These are phyloP conservation scores for Malurus splendens DNA, from an alignment of 2,797 vertebrate species.

Conservation along the genomic window DNA sequence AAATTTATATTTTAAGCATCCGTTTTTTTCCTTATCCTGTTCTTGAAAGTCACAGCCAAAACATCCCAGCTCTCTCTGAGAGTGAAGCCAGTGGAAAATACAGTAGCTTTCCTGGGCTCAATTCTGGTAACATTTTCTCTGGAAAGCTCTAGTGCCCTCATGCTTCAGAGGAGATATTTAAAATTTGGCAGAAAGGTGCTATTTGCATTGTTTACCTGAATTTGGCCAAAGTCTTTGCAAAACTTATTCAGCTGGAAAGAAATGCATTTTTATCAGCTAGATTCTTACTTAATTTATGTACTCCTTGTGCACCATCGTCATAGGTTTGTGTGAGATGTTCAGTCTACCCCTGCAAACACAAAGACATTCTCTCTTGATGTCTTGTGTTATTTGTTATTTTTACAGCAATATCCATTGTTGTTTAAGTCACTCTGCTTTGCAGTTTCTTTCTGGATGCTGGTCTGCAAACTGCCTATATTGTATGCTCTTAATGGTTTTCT, in stretches of 20 bases:
- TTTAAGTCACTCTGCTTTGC: not conserved
- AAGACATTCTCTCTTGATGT: not conserved
- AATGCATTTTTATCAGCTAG: not conserved
- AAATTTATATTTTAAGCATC: not conserved
- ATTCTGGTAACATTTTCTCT: constrained; percentile 15
- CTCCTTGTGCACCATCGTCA: not conserved
- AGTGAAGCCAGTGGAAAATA: constrained; percentile 1
- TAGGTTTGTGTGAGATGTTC: not conserved
- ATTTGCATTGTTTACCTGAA: not conserved
- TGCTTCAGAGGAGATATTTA: constrained; percentile 1
- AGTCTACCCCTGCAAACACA: not conserved
- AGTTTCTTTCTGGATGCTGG: not conserved
- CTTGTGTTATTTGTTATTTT: not conserved
- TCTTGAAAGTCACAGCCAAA: not conserved
- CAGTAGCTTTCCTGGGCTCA: constrained; percentile 19
- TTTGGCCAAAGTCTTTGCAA: not conserved
- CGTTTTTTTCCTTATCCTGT: not conserved
- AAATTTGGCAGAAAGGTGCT: constrained; percentile 12
- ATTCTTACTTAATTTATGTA: not conserved
- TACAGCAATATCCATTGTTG: not conserved
- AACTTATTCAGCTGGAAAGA: not conserved
- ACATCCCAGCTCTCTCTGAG: not conserved
- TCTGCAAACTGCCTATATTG: not conserved
- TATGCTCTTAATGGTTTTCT: not conserved
- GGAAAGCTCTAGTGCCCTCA: not conserved